Conservation (phyloP, 2,888 invertebrate species). For the Tineola bisselliella region DNA sequence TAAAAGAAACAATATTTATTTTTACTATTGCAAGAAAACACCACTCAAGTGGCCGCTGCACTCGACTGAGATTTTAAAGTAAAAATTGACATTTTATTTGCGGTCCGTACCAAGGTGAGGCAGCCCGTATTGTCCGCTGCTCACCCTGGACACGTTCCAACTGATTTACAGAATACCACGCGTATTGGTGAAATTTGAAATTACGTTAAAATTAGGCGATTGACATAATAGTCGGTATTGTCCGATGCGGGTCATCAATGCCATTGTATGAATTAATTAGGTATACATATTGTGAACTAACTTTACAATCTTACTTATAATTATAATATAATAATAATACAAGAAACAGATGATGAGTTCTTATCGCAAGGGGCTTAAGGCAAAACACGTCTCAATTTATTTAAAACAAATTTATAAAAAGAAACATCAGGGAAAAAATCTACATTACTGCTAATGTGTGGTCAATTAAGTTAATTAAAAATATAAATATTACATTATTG, state of each 20-base stretch:
- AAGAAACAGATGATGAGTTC: no score
- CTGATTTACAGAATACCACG: background rate
- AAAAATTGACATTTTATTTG: conserved; percentile 10
- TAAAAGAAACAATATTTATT: background rate
- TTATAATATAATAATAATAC: no score
- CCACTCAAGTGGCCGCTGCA: background rate
- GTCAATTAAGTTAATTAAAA: no score
- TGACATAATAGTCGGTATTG: background rate
- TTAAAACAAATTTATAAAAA: no score
- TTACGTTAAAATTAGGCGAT: background rate
- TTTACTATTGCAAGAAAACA: background rate
- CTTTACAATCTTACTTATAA: no score
- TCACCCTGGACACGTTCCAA: conserved; percentile 40
- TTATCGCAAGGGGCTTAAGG: no score
- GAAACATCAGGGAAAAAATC: no score
- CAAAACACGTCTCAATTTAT: no score
- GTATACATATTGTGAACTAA: background rate
- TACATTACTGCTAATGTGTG: no score
- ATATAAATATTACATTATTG: no score
- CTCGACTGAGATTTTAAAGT: background rate
- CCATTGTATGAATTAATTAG: background rate
- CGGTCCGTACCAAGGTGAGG: conserved; percentile 33
- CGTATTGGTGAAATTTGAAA: conserved; percentile 8
- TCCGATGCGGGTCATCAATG: background rate
- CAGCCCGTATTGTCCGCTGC: conserved; percentile 30